Base-by-base conservation (phyloP, 2,797 vertebrate species). In the Onychomys arenicola region DNA sequence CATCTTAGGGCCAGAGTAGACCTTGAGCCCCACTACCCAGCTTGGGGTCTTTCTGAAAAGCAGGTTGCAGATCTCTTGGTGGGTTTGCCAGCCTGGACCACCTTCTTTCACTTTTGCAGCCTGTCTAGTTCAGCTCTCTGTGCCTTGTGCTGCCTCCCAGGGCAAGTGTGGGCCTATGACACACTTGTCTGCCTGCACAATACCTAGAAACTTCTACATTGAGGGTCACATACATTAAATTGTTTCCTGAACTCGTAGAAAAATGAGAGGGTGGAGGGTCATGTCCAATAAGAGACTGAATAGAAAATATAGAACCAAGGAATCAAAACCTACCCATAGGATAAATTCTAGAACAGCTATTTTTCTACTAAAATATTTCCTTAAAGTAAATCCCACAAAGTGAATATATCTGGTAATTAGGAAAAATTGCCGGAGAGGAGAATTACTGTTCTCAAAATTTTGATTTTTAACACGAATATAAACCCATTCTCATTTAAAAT, bases 381-480 rank as follows among this genome's bases (percentile, higher is more conserved):
- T 92, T 92, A 95, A 93, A 96, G 76, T 49, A 94, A 85, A 96
- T 90, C 46, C 27, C 76, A 81, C 55, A 75, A 96, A 92, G 81
- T 81, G 34, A 57, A 94, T 90, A 46, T 89, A 92, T 88, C 91
- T 93, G 59, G 89, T 92, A 95, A 97, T 96, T 91, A 96, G 84
- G 71, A 55, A 87, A 97, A 91, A 96, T 95, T 59, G 90, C 37
- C 83, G 95, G 55, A 93, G 16, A 29, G 55, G 29, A 23, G 55
- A 94, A 40, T 95, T 84, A 90, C 71, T 96, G 46, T 86, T 87
- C 71, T 94, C n/a, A 91, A 96, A 78, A 92, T 94, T 96, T 92
- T 94, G 69, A 73, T 97, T 96, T 97, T 97, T 93, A 96, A 96
- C 71, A 93, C 61, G 80, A 96, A 92, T 94, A 77, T 9, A 96